These are phyloP conservation scores for Hepsetus odoe DNA, from an alignment of 2,113 vertebrate species.

Conservation along the genomic window DNA sequence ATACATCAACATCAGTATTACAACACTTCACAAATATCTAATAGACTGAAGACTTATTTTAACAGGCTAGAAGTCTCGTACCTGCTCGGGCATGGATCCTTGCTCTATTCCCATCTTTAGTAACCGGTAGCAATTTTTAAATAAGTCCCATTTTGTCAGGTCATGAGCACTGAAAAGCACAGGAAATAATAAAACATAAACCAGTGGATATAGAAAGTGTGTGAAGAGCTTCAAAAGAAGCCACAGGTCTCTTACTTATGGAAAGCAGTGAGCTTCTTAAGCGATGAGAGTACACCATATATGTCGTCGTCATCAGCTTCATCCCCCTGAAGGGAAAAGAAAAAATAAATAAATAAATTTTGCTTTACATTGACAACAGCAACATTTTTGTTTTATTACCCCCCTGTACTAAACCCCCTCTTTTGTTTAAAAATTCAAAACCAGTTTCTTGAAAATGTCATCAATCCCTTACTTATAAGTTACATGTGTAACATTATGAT, in stretches of 20 bases:
- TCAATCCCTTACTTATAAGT: too few species aligned
- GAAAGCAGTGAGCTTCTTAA: conserved; percentile 96
- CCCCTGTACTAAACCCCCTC: too few species aligned
- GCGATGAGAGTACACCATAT: conserved; percentile 95
- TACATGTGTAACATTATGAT: too few species aligned
- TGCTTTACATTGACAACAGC: background rate
- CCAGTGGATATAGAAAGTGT: background rate
- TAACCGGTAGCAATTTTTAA: conserved; percentile 96
- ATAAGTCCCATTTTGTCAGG: conserved; percentile 97
- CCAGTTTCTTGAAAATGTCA: too few species aligned
- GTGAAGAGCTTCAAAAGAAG: background rate
- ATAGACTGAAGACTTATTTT: background rate
- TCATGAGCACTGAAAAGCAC: conserved; percentile 87
- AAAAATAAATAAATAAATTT: background rate
- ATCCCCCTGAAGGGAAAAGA: conserved; percentile 82
- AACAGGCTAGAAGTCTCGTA: conserved; percentile 45
- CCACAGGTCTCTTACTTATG: conserved; percentile 86
- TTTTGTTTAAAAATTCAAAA: too few species aligned
- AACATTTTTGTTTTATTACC: too few species aligned
- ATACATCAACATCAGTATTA: background rate
- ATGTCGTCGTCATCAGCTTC: conserved; percentile 98
- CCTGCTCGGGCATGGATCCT: conserved; percentile 98
- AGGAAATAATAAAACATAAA: background rate
- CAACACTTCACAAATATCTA: background rate
- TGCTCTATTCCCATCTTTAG: conserved; percentile 97